Evolutionary conservation across 2,888 invertebrate species (phyloP).

Genomic region (Deroplatys truncata): DNA sequence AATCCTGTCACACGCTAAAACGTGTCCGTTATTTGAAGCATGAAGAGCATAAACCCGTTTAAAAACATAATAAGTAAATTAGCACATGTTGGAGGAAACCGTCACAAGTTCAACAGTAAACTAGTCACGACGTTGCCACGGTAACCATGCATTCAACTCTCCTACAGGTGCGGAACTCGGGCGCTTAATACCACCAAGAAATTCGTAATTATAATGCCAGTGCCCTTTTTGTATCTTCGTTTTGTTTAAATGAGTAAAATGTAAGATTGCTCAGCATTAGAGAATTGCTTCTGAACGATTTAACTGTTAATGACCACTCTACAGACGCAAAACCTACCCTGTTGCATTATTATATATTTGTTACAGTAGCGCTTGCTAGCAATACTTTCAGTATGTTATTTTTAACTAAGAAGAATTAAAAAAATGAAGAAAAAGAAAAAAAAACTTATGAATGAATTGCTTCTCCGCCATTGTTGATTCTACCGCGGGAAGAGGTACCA

Average conservation of each 20-base stretch:
- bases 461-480: no score
- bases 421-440: no score
- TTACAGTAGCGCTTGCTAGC: no score
- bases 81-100: background rate
- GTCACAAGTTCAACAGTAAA: background rate
- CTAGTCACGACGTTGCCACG: background rate
- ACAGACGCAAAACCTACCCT: no score
- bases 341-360: no score
- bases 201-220: background rate
- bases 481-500: no score
- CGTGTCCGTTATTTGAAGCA: background rate
- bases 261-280: background rate
- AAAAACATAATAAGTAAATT: background rate
- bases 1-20: background rate
- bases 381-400: no score
- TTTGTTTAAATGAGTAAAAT: background rate
- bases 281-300: no score
- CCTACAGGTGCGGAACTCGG: background rate
- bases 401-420: no score
- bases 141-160: background rate
- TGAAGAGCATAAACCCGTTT: background rate
- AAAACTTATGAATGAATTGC: no score
- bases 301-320: no score
- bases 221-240: background rate
- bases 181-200: background rate